phyloP scores from a whole-genome alignment of 2,888 invertebrate species.

The Entomobrya multifasciata region DNA sequence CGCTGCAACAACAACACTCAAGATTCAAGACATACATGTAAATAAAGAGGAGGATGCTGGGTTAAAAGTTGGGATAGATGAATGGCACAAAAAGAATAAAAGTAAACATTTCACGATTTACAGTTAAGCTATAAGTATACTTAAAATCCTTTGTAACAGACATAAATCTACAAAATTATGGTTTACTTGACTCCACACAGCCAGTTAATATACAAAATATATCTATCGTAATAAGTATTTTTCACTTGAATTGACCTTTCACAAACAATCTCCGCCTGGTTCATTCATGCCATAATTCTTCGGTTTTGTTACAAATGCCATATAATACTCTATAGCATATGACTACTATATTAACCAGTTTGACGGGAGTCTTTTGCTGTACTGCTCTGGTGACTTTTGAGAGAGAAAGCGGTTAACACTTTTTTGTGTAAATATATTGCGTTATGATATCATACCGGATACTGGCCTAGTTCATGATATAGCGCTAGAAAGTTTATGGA shows the following conservation, averaged over 20 bases:
- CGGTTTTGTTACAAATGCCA: neutral
- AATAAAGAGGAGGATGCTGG: too few relatives aligned
- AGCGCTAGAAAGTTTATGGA: constrained; percentile 28
- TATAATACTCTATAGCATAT: neutral
- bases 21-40: neutral
- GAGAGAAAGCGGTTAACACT: neutral
- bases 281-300: constrained; percentile 10
- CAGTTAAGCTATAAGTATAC: neutral
- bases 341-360: neutral
- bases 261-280: constrained; percentile 35
- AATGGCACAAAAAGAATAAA: neutral
- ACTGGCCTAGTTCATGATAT: constrained; percentile 44
- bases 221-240: constrained; percentile 31
- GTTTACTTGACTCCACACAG: neutral
- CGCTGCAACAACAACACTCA: neutral
- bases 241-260: constrained; percentile 57
- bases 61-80: too few relatives aligned
- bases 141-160: neutral
- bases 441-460: constrained; percentile 40
- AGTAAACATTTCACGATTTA: neutral
- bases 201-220: neutral
- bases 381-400: neutral
- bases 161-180: neutral
- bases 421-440: constrained; percentile 8
- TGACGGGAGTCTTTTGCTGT: neutral